Conservation (phyloP, 2,888 invertebrate species). For the Eremobia ochroleuca region DNA sequence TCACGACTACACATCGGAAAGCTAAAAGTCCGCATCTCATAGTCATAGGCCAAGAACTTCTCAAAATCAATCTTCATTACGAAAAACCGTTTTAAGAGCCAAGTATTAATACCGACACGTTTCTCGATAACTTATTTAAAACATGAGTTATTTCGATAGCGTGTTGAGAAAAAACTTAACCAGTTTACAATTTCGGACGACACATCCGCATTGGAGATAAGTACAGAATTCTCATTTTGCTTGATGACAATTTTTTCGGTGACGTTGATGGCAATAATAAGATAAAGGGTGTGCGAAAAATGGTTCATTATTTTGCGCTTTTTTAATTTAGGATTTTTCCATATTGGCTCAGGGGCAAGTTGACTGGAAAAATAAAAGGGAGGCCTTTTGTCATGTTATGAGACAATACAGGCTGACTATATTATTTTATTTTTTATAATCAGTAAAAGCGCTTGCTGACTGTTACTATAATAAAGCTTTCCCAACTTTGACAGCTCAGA, state of each 20-base stretch:
- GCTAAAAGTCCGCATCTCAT: neutral
- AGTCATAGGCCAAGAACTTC: slow-evolving; percentile 40
- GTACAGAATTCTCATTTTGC: slow-evolving; percentile 41
- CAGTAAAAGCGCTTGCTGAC: too few relatives aligned
- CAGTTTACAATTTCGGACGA: slow-evolving; percentile 74
- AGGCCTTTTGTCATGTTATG: too few relatives aligned
- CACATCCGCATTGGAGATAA: slow-evolving; percentile 43
- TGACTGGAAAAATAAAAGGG: too few relatives aligned
- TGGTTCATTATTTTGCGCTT: neutral
- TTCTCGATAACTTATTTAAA: slow-evolving; percentile 68
- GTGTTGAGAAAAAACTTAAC: slow-evolving; percentile 68
- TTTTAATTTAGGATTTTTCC: too few relatives aligned
- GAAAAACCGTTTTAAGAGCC: slow-evolving; percentile 53
- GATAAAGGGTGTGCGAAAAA: neutral
- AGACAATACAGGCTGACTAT: too few relatives aligned
- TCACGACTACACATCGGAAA: slow-evolving; percentile 24
- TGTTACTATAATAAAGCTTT: neutral
- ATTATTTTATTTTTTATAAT: too few relatives aligned
- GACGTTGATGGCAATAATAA: neutral
- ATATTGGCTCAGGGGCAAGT: too few relatives aligned
- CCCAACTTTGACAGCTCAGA: neutral
- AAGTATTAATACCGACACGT: slow-evolving; percentile 64
- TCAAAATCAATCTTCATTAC: slow-evolving; percentile 64
- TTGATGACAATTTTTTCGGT: neutral
- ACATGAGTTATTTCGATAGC: slow-evolving; percentile 70